These are phyloP conservation scores for human DNA, from an alignment of 2,113 vertebrate species.

Conservation along the genomic window GRCh38 chr4:183201501-183202000, in stretches of 20 bases:
- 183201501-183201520: not conserved
- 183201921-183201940: not conserved
- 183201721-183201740: not conserved
- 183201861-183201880: not conserved
- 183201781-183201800: not conserved
- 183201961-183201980: fast-evolving
- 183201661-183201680: not conserved
- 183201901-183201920: not conserved
- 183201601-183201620: not conserved
- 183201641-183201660: not conserved
- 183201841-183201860: not conserved
- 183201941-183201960: not conserved
- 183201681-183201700: not conserved
- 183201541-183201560: not conserved
- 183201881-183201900: not conserved
- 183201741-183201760: not conserved
- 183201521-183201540: not conserved
- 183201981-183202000: not conserved
- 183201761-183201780: not conserved
- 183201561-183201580: not conserved
- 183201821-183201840: not conserved
- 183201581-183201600: not conserved
- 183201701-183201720: not conserved
- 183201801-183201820: not conserved
- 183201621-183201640: no score